Base-by-base conservation (phyloP, 2,113 vertebrate species). In the Kobus ellipsiprymnus region DNA sequence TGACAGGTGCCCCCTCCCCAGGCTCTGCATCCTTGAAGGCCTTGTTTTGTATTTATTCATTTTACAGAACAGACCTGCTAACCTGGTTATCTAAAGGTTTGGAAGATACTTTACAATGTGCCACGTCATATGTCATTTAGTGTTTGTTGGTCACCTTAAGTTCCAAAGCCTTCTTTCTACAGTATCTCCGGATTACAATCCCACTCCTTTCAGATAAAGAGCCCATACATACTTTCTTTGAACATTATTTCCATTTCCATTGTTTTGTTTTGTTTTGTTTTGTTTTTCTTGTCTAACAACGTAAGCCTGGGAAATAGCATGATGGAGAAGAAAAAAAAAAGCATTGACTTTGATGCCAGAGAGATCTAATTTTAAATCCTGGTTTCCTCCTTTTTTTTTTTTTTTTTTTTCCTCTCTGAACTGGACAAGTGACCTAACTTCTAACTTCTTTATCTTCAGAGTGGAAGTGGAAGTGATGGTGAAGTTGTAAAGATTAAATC, bases 351-450 rank as follows among this genome's bases (percentile, higher is more conserved):
- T 93, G 59, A 83, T 83, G 55, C 87, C 62, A 94, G n/a, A 94
- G 82, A 95, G 13, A 50, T 83, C 80, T 80, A 59, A 84, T 92
- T 83, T 95, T 74, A 96, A 96, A 87, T 87, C 33, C 19, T 62
- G 14, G 21, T 92, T 96, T 92, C 14, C 27, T 91, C 29, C 27
- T 33, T 27, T 29, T 3, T 19, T 52, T 8, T 13, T 27, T 8
- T 13, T 27, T 36, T 21, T 33, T 19, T 9, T 7, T 2, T 0
- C 1, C 3, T 55, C 50, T 21, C 16, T 67, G 85, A 90, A 92
- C 54, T 96, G 46, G 87, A n/a, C 36, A 84, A 84, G 14, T 52
- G 50, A 85, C 25, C 29, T 59, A 87, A 54, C 40, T 71, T 81
- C 52, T 44, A 62, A n/a, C 78, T 80, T 93, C 46, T 44, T 87